Evolutionary conservation across 2,888 invertebrate species (phyloP), one percentile per base, ranked within the genome.

Genomic region (Gastrophysa polygoni): DNA sequence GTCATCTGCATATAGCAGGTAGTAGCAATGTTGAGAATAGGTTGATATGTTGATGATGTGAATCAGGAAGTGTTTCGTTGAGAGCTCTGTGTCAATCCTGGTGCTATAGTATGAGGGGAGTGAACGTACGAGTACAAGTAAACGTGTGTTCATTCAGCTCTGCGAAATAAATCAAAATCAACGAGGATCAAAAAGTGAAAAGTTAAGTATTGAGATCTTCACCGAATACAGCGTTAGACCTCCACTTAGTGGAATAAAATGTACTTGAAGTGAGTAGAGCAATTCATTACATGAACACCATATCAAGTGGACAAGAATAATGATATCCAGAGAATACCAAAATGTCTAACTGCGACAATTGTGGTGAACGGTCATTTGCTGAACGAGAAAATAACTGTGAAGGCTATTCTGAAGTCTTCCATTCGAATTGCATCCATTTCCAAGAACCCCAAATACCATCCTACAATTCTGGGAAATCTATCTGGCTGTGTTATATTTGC

Each of bases 341-440:
- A 47, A 47, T 47, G 47, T 47, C 47, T 8, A 47, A 47, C 18
- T 47, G 47, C 47, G 47, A 20, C 11, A 47, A 20, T 17, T 47
- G 20, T 20, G 47, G 47, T 20, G 18, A 47, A 47, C 47, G 47
- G 17, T 20, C 20, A 20, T 47, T 20, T 20, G 47, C 47, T 20
- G 20, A 47, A 20, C 47, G 20, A 20, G 20, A 47, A 17, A 47
- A 20, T 47, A 20, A 47, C 10, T 47, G 47, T 20, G 10, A 20
- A 11, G 14, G 47, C 47, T 47, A 20, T 20, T 47, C 47, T 11
- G 10, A 38, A 16, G 38, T 11, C 10, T 38, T 38, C 10, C 38
- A 38, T 5, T 3, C 38, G 10, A 38, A 47, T 20, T 47, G 47
- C 20, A 47, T 46, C 47, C 3, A 47, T 18, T 20, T 47, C 11